A percentile compares a stretch with the other conserved stretches of the same genome.
Conservation (phyloP, 2,888 invertebrate genomes). For the Drosophila merina region DNA sequence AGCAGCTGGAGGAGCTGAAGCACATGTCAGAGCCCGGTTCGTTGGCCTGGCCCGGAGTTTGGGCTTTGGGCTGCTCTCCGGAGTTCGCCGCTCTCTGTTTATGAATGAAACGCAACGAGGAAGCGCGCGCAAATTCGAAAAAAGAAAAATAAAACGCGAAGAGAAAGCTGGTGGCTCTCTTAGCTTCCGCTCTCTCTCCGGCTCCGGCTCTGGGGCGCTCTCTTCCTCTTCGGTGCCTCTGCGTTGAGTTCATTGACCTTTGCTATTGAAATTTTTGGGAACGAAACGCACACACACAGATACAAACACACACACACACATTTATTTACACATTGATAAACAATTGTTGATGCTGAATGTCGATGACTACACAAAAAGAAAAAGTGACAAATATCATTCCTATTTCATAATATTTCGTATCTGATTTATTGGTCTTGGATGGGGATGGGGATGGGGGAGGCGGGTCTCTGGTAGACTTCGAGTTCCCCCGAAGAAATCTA, state of each 20-base stretch:
- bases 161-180: slow-evolving; percentile 24
- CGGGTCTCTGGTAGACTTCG: background rate
- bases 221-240: slow-evolving; percentile 11
- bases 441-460: too few species aligned
- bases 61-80: slow-evolving; percentile 1
- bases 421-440: too few species aligned
- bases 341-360: slow-evolving; percentile 58
- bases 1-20: slow-evolving; percentile 40
- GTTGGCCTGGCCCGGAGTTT: slow-evolving; percentile 67
- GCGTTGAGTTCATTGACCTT: slow-evolving; percentile 80
- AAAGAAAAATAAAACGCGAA: slow-evolving; percentile 29
- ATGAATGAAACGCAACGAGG: slow-evolving; percentile 79
- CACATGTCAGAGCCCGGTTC: slow-evolving; percentile 71
- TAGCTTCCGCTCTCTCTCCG: slow-evolving; percentile 2
- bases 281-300: slow-evolving; percentile 48
- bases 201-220: slow-evolving; percentile 3
- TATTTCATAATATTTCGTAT: slow-evolving; percentile 5
- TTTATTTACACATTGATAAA: slow-evolving; percentile 77
- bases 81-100: slow-evolving; percentile 68
- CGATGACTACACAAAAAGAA: slow-evolving; percentile 26
- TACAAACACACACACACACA: slow-evolving; percentile 42
- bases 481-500: background rate
- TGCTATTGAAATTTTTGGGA: slow-evolving; percentile 81
- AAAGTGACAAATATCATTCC: background rate
- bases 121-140: slow-evolving; percentile 51